These are phyloP conservation scores for Corythornis cristatus DNA, from an alignment of 2,113 vertebrate species.

Conservation along the genomic window DNA sequence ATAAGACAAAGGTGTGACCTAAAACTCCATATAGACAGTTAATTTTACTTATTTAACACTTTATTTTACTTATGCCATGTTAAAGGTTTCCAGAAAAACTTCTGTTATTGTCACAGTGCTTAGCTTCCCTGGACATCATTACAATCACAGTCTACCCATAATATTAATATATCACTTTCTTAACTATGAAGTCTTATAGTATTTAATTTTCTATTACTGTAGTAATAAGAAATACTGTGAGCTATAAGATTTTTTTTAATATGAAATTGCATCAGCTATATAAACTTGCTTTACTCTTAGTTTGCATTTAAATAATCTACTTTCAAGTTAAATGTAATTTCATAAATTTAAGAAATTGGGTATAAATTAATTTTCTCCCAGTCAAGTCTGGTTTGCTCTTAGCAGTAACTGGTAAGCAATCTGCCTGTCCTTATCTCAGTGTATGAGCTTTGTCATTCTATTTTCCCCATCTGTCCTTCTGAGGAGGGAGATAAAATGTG, in stretches of 20 bases:
- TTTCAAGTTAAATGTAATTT: neutral
- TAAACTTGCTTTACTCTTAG: rapidly evolving
- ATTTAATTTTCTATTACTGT: neutral
- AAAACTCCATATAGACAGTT: neutral
- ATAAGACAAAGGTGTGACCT: rapidly evolving
- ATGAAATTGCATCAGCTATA: neutral
- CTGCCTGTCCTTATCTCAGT: neutral
- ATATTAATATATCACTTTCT: rapidly evolving
- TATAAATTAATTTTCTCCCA: neutral
- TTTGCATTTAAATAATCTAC: neutral
- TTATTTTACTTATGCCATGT: neutral
- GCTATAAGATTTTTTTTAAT: neutral
- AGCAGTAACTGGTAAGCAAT: neutral
- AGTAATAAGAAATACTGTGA: neutral
- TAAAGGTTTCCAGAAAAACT: neutral
- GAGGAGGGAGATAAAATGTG: neutral
- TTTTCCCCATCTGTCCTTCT: neutral
- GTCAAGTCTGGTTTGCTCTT: neutral
- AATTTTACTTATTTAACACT: neutral
- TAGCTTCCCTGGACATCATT: neutral
- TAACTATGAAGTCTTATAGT: neutral
- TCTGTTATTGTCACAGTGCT: rapidly evolving
- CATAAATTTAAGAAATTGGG: neutral
- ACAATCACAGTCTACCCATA: neutral
- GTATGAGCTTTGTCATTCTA: neutral